These are phyloP conservation scores for Enteromius afrohamiltoni DNA, from an alignment of 2,797 vertebrate genomes.

Conservation along the genomic window DNA sequence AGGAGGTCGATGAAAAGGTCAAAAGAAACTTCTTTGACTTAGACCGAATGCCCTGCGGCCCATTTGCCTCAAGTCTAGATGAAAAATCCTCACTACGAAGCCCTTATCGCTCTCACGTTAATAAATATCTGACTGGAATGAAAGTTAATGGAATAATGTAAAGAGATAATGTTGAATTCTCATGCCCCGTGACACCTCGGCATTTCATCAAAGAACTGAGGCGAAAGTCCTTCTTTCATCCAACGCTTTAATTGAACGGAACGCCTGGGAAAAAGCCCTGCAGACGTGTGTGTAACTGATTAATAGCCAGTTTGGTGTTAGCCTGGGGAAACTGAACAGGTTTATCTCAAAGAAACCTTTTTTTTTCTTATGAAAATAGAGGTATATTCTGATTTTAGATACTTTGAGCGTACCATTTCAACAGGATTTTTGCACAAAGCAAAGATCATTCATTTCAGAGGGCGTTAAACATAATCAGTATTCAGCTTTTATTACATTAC, in stretches of 20 bases:
- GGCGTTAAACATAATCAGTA: slow-evolving; percentile 4
- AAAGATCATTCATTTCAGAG: slow-evolving; percentile 16
- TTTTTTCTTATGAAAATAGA: slow-evolving; percentile 33
- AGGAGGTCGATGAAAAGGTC: slow-evolving; percentile 44
- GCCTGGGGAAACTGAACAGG: slow-evolving; percentile 45
- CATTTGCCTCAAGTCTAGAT: neutral
- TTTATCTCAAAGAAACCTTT: slow-evolving; percentile 35
- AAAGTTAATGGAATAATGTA: slow-evolving; percentile 52
- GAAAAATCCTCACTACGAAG: slow-evolving; percentile 28
- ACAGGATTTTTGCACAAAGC: neutral
- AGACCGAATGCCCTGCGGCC: neutral
- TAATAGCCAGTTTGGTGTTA: slow-evolving; percentile 44
- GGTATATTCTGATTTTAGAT: slow-evolving; percentile 16
- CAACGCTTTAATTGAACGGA: slow-evolving; percentile 37
- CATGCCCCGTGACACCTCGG: slow-evolving; percentile 30
- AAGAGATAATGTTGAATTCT: slow-evolving; percentile 37
- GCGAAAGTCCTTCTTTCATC: slow-evolving; percentile 41
- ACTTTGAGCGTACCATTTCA: slow-evolving; percentile 13
- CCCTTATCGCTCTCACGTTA: slow-evolving; percentile 12
- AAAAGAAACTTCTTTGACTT: slow-evolving; percentile 34
- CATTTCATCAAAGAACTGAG: slow-evolving; percentile 40
- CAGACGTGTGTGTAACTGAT: slow-evolving; percentile 46
- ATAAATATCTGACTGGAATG: slow-evolving; percentile 45
- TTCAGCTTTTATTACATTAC: neutral
- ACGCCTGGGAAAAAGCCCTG: slow-evolving; percentile 12